Conservation (phyloP, 1,140 invertebrate species). For the Drosophila ambigua region DNA sequence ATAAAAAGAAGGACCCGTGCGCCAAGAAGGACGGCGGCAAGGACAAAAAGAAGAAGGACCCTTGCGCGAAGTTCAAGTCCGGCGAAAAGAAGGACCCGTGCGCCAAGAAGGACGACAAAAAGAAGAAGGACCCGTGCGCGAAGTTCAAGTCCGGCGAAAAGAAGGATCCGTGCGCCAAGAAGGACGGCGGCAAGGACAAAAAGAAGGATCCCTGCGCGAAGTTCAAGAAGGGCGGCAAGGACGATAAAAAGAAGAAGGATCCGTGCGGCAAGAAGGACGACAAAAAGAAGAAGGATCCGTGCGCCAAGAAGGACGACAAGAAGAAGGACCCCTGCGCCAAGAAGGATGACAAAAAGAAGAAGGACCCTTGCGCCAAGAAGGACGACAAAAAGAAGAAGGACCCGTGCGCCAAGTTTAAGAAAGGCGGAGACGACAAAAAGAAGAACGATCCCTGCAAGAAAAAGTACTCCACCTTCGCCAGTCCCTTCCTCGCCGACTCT, state of each 20-base stretch:
- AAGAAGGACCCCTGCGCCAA: constrained; percentile 30
- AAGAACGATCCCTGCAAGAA: constrained; percentile 37
- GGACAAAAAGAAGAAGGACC: constrained; percentile 13
- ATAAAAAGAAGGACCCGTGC: constrained; percentile 24
- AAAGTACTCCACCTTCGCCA: constrained; percentile 51
- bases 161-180: constrained; percentile 27
- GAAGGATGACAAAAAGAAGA: constrained; percentile 18
- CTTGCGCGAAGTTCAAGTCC: neutral
- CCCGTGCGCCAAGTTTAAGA: constrained; percentile 37
- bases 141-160: constrained; percentile 23
- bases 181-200: neutral
- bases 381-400: constrained; percentile 40
- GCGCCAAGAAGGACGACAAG: constrained; percentile 24
- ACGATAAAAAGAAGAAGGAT: constrained; percentile 11
- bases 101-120: constrained; percentile 3
- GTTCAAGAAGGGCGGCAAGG: constrained; percentile 6
- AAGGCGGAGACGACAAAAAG: constrained; percentile 7
- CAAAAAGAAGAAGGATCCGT: constrained; percentile 16
- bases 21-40: constrained; percentile 12
- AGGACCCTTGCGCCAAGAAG: constrained; percentile 36
- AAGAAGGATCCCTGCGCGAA: constrained; percentile 36
- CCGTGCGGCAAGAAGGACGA: constrained; percentile 7
- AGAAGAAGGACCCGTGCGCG: constrained; percentile 18
- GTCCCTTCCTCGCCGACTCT: too few species aligned
- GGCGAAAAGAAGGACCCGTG: neutral